These are phyloP conservation scores for Zaprionus camerounensis DNA, from an alignment of 1,140 invertebrate species.

Conservation along the genomic window DNA sequence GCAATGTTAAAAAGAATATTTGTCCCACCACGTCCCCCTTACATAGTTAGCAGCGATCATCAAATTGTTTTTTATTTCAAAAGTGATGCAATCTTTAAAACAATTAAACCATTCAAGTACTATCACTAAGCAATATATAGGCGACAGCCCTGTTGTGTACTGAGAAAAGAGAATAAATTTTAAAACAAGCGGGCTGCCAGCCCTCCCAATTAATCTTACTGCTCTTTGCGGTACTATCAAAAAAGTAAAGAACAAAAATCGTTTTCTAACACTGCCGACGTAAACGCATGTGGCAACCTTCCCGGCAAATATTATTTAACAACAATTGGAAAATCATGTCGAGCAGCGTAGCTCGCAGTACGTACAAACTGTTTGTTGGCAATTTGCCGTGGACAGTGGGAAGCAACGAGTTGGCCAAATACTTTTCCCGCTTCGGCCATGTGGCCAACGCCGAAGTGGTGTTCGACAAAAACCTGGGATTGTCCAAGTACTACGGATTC, in stretches of 20 bases:
- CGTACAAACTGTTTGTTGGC: slow-evolving; percentile 88
- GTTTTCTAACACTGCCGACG: neutral
- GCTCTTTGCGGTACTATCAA: neutral
- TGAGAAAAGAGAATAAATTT: too few relatives aligned
- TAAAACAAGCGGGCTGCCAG: too few relatives aligned
- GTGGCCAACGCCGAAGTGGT: slow-evolving; percentile 87
- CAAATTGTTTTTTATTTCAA: too few relatives aligned
- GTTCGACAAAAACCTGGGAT: slow-evolving; percentile 90
- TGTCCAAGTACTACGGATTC: slow-evolving; percentile 90
- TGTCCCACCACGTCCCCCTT: too few relatives aligned
- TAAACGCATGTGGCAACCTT: neutral
- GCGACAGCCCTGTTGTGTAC: too few relatives aligned
- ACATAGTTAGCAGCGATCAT: too few relatives aligned
- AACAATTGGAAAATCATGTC: slow-evolving; percentile 50
- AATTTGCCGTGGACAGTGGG: slow-evolving; percentile 92
- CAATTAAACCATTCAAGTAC: too few relatives aligned
- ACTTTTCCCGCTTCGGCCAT: slow-evolving; percentile 91
- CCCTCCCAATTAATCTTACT: neutral
- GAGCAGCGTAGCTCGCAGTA: slow-evolving; percentile 74
- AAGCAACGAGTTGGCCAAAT: slow-evolving; percentile 88
- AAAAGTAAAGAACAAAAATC: slow-evolving; percentile 25
- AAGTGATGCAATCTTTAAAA: too few relatives aligned
- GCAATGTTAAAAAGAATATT: neutral
- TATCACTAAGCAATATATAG: too few relatives aligned
- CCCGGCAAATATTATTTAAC: slow-evolving; percentile 3